phyloP scores from a whole-genome alignment of 2,113 vertebrate species.

The Neolamprologus toae region DNA sequence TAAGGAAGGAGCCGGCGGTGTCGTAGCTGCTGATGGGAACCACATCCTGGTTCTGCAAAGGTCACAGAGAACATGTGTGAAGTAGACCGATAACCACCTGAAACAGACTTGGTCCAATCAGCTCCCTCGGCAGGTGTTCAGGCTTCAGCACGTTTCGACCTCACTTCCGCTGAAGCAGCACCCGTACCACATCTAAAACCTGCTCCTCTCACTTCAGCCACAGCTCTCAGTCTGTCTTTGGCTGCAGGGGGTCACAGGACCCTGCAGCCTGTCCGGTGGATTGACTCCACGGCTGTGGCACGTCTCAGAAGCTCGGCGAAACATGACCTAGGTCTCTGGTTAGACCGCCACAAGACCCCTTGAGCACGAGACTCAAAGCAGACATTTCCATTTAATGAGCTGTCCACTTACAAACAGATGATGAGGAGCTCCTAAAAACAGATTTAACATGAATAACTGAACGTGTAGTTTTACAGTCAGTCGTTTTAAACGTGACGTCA shows the following conservation, averaged over 20 bases:
- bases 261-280: not conserved
- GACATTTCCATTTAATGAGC: not conserved
- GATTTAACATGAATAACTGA: not conserved
- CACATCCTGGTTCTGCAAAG: conserved; percentile 83
- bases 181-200: fast-evolving
- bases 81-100: fast-evolving
- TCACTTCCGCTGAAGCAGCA: not conserved
- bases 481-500: not conserved
- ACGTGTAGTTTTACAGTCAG: not conserved
- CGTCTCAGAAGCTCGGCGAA: fast-evolving
- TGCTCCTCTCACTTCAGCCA: not conserved
- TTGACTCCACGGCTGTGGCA: not conserved
- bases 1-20: conserved; percentile 86
- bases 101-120: not conserved
- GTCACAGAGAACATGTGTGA: not conserved
- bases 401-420: fast-evolving
- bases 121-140: not conserved
- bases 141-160: not conserved
- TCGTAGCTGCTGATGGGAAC: conserved; percentile 91
- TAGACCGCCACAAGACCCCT: not conserved
- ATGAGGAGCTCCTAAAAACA: not conserved
- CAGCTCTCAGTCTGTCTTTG: not conserved
- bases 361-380: not conserved
- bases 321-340: not conserved
- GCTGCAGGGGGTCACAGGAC: not conserved